Evolutionary conservation across 2,797 vertebrate genomes (phyloP).

Genomic region (Falco novaeseelandiae): DNA sequence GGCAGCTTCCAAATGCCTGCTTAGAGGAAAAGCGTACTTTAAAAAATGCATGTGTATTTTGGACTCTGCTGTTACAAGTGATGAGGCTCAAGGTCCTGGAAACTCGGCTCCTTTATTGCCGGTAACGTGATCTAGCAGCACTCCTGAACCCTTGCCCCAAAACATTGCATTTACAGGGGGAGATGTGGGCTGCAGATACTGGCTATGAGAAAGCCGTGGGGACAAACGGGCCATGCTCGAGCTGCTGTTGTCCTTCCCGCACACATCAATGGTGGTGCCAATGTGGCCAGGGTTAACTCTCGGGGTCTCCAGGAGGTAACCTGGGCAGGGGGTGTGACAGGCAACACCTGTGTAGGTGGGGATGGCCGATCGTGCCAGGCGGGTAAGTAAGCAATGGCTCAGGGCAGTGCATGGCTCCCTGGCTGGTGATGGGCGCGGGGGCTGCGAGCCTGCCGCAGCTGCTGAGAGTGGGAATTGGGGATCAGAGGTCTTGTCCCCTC

Average conservation of each 20-base stretch:
- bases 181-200: fast-evolving
- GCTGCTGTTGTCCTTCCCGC: background rate
- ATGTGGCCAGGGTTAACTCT: background rate
- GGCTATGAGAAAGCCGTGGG: background rate
- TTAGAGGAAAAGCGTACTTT: background rate
- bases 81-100: background rate
- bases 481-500: background rate
- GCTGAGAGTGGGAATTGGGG: background rate
- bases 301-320: background rate
- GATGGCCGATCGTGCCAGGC: background rate
- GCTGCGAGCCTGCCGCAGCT: background rate
- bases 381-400: background rate
- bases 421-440: background rate
- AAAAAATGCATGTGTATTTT: background rate
- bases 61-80: background rate
- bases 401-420: background rate
- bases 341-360: background rate
- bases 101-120: background rate
- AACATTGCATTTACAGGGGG: background rate
- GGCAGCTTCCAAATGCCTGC: background rate
- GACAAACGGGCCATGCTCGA: fast-evolving
- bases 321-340: background rate
- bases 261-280: background rate
- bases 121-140: background rate
- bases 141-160: background rate